phyloP scores from a whole-genome alignment of 2,113 vertebrate species.

The Lonchura striata region DNA sequence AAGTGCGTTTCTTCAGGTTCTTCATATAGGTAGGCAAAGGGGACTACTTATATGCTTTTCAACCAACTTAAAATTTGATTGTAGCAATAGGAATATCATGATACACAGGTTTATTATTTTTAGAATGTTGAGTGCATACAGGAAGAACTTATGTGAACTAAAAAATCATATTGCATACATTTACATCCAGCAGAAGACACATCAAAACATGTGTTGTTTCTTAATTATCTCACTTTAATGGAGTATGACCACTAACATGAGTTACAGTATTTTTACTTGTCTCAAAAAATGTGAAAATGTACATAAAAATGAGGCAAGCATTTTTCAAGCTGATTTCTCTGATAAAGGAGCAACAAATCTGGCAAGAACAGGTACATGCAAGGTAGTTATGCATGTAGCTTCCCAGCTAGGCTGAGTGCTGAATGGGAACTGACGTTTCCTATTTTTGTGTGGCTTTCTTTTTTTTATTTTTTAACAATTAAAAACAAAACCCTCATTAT shows the following conservation, averaged over 20 bases:
- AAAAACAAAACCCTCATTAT: neutral
- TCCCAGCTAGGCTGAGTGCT: neutral
- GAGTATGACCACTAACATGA: neutral
- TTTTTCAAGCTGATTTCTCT: neutral
- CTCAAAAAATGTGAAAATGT: neutral
- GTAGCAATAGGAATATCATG: neutral
- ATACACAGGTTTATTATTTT: neutral
- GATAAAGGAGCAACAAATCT: neutral
- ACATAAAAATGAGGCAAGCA: neutral
- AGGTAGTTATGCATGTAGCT: neutral
- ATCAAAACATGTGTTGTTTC: neutral
- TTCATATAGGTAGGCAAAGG: neutral
- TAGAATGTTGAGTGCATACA: neutral
- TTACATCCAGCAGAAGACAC: neutral
- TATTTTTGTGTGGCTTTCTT: neutral
- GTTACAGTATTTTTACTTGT: neutral
- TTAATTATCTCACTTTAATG: neutral
- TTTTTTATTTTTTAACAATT: neutral
- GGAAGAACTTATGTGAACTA: neutral
- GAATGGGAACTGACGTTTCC: neutral
- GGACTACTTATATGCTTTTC: neutral
- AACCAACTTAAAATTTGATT: neutral
- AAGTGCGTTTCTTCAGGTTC: neutral
- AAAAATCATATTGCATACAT: neutral
- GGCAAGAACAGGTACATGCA: neutral